Evolutionary conservation across 2,888 invertebrate genomes (phyloP).

Genomic region (Acholoe squamosa): DNA sequence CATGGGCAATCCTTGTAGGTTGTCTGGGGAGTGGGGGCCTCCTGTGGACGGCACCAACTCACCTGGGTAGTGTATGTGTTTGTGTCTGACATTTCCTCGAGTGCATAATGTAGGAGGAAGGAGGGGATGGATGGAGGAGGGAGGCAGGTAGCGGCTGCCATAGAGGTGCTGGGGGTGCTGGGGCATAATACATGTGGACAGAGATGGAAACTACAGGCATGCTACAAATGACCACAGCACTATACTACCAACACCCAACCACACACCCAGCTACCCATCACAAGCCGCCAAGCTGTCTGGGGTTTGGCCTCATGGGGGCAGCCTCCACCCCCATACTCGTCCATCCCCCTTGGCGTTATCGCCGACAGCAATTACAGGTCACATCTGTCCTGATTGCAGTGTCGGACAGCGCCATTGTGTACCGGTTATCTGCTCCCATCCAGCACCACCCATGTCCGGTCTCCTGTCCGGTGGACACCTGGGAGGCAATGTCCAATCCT

Average conservation of each 20-base stretch:
- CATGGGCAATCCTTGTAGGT: no score
- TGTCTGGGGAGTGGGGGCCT: no score
- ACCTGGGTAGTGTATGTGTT: not conserved
- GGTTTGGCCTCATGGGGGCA: not conserved
- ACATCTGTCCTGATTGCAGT: constrained; percentile 47
- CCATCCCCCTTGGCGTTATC: not conserved
- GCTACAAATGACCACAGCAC: constrained; percentile 35
- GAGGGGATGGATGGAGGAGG: not conserved
- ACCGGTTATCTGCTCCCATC: not conserved
- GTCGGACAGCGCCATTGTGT: not conserved
- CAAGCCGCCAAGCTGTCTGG: no score
- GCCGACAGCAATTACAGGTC: constrained; percentile 18
- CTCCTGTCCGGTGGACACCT: not conserved
- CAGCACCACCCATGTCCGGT: not conserved
- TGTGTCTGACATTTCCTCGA: not conserved
- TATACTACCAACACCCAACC: not conserved
- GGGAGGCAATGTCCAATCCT: not conserved
- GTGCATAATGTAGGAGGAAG: not conserved
- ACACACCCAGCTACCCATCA: not conserved
- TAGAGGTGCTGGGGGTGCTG: not conserved
- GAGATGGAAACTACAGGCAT: not conserved
- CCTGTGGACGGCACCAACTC: no score
- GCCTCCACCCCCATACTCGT: not conserved
- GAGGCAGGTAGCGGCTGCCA: not conserved
- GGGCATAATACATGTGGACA: constrained; percentile 11